Conservation (phyloP, 2,797 vertebrate genomes). For the Decapterus maruadsi region DNA sequence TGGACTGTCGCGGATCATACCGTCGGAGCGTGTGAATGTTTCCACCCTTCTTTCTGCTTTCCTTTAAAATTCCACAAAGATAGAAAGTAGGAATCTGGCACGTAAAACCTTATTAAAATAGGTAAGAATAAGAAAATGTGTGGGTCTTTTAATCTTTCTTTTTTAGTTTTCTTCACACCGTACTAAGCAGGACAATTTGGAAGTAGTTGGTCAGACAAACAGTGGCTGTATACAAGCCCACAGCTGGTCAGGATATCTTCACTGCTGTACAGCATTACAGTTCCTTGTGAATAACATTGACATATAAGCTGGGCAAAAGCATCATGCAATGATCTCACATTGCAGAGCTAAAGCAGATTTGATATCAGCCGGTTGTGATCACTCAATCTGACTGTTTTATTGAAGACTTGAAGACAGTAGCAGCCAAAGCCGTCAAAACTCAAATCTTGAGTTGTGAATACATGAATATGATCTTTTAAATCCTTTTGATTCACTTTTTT, state of each 20-base stretch:
- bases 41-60: background rate
- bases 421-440: background rate
- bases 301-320: background rate
- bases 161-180: background rate
- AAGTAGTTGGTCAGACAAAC: background rate
- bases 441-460: background rate
- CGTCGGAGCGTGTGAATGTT: background rate
- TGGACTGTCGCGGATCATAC: conserved; percentile 9
- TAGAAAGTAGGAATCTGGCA: background rate
- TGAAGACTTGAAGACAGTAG: background rate
- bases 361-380: background rate
- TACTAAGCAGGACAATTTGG: background rate
- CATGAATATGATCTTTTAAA: background rate
- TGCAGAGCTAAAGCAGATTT: background rate
- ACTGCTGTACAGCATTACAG: background rate
- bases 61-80: conserved; percentile 1
- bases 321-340: background rate
- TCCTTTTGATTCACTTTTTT: background rate
- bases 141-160: too few relatives aligned
- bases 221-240: background rate
- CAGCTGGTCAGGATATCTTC: background rate
- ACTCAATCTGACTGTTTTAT: background rate
- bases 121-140: background rate
- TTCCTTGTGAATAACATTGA: background rate
- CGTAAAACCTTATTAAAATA: background rate